Conservation (phyloP, 2,888 invertebrate genomes). For the Incurvaria masculella region DNA sequence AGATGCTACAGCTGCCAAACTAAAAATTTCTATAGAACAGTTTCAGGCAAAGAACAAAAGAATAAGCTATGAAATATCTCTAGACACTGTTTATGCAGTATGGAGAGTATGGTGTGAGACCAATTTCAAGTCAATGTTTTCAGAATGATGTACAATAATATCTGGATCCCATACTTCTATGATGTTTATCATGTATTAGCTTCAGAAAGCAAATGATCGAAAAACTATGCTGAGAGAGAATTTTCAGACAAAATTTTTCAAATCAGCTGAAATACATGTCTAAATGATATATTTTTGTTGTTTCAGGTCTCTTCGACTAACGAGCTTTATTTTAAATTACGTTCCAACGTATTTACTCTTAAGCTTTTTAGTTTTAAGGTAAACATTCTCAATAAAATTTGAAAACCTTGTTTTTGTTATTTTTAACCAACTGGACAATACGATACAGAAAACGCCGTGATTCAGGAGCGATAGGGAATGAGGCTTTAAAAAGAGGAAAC, state of each 20-base stretch:
- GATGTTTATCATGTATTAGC: constrained; percentile 61
- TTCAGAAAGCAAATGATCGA: constrained; percentile 46
- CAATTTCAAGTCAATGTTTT: too few relatives aligned
- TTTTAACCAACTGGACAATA: constrained; percentile 7
- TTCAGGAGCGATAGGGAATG: too few relatives aligned
- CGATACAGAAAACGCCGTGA: background rate
- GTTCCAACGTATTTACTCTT: constrained; percentile 40
- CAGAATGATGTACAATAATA: too few relatives aligned
- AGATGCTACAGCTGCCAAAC: too few relatives aligned
- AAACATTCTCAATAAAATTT: constrained; percentile 31
- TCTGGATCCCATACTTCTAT: too few relatives aligned
- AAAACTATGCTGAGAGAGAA: constrained; percentile 28
- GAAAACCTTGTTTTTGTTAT: constrained; percentile 12
- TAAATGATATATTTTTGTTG: constrained; percentile 27
- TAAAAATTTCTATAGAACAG: too few relatives aligned
- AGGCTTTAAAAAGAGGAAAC: too few relatives aligned
- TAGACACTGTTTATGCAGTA: too few relatives aligned
- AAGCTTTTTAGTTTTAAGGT: constrained; percentile 48
- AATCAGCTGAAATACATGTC: constrained; percentile 10
- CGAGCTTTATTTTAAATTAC: constrained; percentile 40
- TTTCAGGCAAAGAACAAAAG: too few relatives aligned
- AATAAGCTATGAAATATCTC: too few relatives aligned
- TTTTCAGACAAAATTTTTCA: constrained; percentile 7
- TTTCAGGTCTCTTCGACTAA: constrained; percentile 76
- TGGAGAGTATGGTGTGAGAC: too few relatives aligned